phyloP scores from a whole-genome alignment of 2,888 invertebrate genomes.

The Gnatocerus cornutus region DNA sequence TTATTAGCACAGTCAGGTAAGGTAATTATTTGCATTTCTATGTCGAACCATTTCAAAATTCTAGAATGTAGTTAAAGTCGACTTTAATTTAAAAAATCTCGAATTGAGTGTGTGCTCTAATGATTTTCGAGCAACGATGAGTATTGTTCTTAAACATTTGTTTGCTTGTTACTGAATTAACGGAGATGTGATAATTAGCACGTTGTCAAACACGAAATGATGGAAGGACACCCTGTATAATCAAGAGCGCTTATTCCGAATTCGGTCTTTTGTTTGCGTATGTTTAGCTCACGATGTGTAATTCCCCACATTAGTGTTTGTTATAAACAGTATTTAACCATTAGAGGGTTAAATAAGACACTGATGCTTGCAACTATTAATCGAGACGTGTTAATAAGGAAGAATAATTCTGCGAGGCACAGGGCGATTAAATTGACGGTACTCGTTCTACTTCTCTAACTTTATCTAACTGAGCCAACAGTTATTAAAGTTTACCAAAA shows the following conservation, averaged over 20 bases:
- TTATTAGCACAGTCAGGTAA: constrained; percentile 58
- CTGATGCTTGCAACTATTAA: constrained; percentile 22
- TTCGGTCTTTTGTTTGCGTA: constrained; percentile 35
- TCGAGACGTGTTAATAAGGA: constrained; percentile 5
- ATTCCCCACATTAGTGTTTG: constrained; percentile 45
- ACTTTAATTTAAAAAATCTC: neutral
- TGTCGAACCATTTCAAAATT: constrained; percentile 19
- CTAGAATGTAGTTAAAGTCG: neutral
- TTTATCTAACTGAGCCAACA: too few relatives aligned
- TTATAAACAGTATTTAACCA: constrained; percentile 39
- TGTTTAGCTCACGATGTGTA: constrained; percentile 40
- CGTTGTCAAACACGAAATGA: constrained; percentile 17
- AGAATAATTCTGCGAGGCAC: too few relatives aligned
- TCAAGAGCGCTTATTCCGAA: constrained; percentile 37
- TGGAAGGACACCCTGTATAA: constrained; percentile 36
- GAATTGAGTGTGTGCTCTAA: neutral
- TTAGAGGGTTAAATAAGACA: constrained; percentile 33
- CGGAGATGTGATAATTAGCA: constrained; percentile 30
- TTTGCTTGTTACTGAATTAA: constrained; percentile 24
- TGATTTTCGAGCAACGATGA: constrained; percentile 21
- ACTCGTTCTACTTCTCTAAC: too few relatives aligned
- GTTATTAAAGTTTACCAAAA: too few relatives aligned
- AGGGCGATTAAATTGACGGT: too few relatives aligned
- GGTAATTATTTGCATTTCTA: constrained; percentile 54
- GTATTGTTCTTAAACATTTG: constrained; percentile 28